Conservation (phyloP, 2,888 invertebrate species). For the Tetranychus piercei region DNA sequence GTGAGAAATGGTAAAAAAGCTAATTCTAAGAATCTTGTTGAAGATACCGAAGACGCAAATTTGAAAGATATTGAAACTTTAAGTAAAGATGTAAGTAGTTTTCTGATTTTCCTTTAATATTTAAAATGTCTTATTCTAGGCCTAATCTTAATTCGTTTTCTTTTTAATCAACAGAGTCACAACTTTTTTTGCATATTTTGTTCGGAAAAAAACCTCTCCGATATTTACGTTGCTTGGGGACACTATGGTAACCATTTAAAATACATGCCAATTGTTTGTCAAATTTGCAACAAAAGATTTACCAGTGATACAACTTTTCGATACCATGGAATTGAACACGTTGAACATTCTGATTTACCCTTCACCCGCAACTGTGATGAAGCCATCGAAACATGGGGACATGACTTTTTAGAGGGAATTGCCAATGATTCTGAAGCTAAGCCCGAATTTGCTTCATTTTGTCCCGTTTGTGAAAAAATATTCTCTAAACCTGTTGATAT, state of each 20-base stretch:
- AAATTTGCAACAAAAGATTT: background rate
- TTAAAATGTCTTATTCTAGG: background rate
- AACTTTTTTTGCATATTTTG: background rate
- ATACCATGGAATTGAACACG: conserved; percentile 4
- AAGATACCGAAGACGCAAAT: background rate
- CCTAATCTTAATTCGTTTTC: background rate
- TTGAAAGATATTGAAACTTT: too few species aligned
- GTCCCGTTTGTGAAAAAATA: conserved; percentile 6
- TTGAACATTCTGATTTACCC: background rate
- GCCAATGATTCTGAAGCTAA: background rate
- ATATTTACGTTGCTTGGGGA: background rate
- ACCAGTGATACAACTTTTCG: background rate
- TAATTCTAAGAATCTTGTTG: background rate
- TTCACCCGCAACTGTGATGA: background rate
- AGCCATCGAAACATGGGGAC: background rate
- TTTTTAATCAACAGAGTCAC: background rate
- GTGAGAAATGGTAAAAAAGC: background rate
- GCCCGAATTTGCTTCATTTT: background rate
- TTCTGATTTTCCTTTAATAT: background rate
- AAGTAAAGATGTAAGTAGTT: too few species aligned
- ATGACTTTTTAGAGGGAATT: background rate
- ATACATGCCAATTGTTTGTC: background rate
- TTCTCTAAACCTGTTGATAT: background rate
- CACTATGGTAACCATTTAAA: background rate
- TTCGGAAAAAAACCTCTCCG: background rate